Conservation (phyloP, 2,888 invertebrate species). For the Lymantria monacha region DNA sequence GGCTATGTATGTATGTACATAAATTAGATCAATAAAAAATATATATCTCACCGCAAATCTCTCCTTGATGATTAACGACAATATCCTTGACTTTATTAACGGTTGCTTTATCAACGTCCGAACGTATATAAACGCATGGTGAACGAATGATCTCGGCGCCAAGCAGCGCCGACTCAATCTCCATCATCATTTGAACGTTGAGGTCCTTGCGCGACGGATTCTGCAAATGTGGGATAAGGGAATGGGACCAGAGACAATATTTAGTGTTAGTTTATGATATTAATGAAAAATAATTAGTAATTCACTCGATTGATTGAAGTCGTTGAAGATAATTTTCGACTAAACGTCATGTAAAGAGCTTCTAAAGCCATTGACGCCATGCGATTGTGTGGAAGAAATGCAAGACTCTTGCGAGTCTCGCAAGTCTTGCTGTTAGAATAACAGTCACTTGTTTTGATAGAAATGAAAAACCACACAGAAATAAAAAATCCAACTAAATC, state of each 20-base stretch:
- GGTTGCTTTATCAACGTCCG: slow-evolving; percentile 92
- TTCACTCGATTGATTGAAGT: no score
- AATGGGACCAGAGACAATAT: slow-evolving; percentile 33
- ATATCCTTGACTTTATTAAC: slow-evolving; percentile 93
- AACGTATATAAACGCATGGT: slow-evolving; percentile 90
- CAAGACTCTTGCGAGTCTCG: no score
- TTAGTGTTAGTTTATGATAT: slow-evolving; percentile 33
- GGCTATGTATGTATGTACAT: no score
- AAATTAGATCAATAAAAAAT: no score
- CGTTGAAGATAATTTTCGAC: neutral
- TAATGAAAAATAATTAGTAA: neutral
- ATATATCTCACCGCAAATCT: slow-evolving; percentile 78
- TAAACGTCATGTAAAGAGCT: no score
- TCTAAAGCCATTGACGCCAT: no score
- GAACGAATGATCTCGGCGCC: slow-evolving; percentile 90
- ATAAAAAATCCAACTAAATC: no score
- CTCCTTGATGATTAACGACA: slow-evolving; percentile 92
- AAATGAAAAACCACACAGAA: no score
- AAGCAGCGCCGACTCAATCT: slow-evolving; percentile 91
- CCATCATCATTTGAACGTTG: slow-evolving; percentile 96
- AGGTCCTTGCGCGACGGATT: slow-evolving; percentile 95
- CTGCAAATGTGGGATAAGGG: slow-evolving; percentile 76
- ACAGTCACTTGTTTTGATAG: no score
- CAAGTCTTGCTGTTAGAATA: no score
- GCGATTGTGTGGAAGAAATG: no score